phyloP scores from a whole-genome alignment of 1,140 invertebrate genomes.

The Drosophila nigromelanica region DNA sequence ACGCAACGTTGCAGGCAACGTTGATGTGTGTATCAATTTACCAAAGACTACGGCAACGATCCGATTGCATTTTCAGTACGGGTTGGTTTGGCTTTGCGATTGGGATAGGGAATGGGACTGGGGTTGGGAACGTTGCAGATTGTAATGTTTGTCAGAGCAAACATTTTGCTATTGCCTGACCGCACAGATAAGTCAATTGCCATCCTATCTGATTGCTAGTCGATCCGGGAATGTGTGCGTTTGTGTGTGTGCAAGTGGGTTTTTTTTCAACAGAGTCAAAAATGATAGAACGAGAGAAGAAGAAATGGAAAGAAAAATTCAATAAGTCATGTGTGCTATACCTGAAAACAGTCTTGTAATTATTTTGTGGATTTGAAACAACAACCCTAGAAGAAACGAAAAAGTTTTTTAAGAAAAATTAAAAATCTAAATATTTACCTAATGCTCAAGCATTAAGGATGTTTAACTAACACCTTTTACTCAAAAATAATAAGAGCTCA shows the following conservation, averaged over 20 bases:
- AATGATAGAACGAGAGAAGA: background rate
- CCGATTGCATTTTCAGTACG: conserved; percentile 49
- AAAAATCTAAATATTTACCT: too few species aligned
- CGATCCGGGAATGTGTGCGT: conserved; percentile 5
- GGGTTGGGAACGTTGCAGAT: conserved; percentile 34
- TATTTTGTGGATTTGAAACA: background rate
- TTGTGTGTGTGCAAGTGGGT: conserved; percentile 13
- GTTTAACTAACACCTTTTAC: too few species aligned
- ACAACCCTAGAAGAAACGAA: too few species aligned
- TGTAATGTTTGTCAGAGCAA: conserved; percentile 69
- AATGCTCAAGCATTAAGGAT: too few species aligned
- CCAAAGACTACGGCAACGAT: conserved; percentile 46
- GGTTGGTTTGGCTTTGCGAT: conserved; percentile 42
- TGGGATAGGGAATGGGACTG: conserved; percentile 29
- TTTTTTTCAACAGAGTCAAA: conserved; percentile 15
- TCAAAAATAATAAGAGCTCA: too few species aligned
- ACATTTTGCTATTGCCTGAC: conserved; percentile 77
- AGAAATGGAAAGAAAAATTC: too few species aligned
- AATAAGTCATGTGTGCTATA: background rate
- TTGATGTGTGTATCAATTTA: conserved; percentile 80
- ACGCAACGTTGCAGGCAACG: conserved; percentile 57
- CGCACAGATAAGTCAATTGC: conserved; percentile 77
- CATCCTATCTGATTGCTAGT: conserved; percentile 67
- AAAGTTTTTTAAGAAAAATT: too few species aligned
- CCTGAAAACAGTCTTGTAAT: background rate